Percentiles rank a stretch among this genome's conserved stretches.
These are phyloP conservation scores for Griposia aprilina DNA, from an alignment of 2,888 invertebrate genomes.

Conservation along the genomic window DNA sequence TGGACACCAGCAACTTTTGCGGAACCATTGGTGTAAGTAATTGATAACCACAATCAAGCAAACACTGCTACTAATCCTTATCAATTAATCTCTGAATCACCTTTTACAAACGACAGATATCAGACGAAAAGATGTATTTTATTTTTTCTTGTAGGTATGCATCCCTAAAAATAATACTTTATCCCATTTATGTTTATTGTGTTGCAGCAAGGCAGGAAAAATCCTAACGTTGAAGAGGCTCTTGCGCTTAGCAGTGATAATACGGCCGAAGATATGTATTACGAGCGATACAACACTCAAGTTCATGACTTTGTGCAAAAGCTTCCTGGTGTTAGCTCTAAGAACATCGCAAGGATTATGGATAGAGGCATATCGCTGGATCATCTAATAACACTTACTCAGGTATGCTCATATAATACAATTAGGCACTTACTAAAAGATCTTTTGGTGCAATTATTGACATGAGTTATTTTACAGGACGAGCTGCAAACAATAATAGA, in stretches of 20 bases:
- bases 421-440: not conserved
- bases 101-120: not conserved
- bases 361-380: slow-evolving; percentile 93
- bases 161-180: not conserved
- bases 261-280: slow-evolving; percentile 89
- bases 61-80: not conserved
- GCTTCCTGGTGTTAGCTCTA: slow-evolving; percentile 96
- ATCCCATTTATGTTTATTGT: not conserved
- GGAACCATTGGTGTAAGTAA: not conserved
- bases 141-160: not conserved
- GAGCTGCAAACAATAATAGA: slow-evolving; percentile 93
- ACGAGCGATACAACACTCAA: slow-evolving; percentile 93
- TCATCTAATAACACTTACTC: slow-evolving; percentile 90
- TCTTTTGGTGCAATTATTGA: not conserved
- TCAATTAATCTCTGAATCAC: not conserved
- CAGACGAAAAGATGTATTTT: not conserved
- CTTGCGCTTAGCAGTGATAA: slow-evolving; percentile 93
- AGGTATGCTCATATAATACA: slow-evolving; percentile 83
- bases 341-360: slow-evolving; percentile 95
- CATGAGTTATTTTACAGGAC: slow-evolving; percentile 86
- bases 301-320: slow-evolving; percentile 96
- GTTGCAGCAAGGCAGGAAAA: slow-evolving; percentile 93
- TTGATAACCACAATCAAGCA: not conserved
- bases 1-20: not conserved
- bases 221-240: slow-evolving; percentile 94